A percentile compares a stretch with the other conserved stretches of the same genome.
Conservation (phyloP, 2,113 vertebrate species). For the Promerops cafer region DNA sequence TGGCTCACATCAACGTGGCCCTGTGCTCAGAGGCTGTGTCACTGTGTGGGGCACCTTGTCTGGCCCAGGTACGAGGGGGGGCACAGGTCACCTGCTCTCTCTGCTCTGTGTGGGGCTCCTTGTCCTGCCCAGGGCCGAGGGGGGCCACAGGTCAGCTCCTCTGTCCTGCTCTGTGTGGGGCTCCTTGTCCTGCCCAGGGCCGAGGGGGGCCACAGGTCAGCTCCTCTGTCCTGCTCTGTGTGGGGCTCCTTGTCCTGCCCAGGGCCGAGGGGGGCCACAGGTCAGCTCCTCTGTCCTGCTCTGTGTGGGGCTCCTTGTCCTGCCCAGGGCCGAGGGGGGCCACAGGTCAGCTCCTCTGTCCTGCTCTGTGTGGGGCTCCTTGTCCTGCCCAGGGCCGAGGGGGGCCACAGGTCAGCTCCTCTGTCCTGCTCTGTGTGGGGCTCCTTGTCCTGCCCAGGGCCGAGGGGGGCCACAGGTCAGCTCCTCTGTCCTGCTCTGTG, state of each 20-base stretch:
- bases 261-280: background rate
- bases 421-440: rapidly evolving
- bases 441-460: background rate
- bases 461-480: background rate
- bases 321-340: background rate
- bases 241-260: background rate
- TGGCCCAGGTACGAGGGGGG: too few species aligned
- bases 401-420: background rate
- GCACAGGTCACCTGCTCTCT: too few species aligned
- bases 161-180: too few species aligned
- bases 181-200: too few species aligned
- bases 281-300: background rate
- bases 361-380: background rate
- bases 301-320: background rate
- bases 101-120: too few species aligned
- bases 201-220: too few species aligned
- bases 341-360: too few species aligned
- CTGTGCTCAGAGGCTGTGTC: rapidly evolving
- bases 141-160: too few species aligned
- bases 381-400: background rate
- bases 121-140: too few species aligned
- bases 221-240: too few species aligned
- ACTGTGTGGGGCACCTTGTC: background rate
- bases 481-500: rapidly evolving
- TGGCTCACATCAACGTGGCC: rapidly evolving